These are phyloP conservation scores for Pachydiplax longipennis DNA, from an alignment of 2,888 invertebrate genomes.

Conservation along the genomic window DNA sequence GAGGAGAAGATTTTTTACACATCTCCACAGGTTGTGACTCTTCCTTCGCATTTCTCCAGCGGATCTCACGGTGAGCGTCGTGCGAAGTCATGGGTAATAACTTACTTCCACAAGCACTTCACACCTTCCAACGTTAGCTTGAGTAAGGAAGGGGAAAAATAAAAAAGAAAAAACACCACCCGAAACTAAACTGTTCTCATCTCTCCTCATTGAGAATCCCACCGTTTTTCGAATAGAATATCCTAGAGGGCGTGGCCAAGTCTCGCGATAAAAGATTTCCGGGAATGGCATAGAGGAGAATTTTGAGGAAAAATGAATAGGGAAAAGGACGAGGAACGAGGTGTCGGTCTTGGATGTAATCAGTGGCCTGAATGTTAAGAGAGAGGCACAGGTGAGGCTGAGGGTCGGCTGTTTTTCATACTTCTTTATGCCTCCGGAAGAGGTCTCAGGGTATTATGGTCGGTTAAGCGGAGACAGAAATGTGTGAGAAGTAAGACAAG, in stretches of 20 bases:
- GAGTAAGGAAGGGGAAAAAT: not conserved
- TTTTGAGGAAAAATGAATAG: not conserved
- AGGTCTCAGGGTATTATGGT: not conserved
- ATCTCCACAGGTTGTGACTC: slow-evolving; percentile 11
- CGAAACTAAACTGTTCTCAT: not conserved
- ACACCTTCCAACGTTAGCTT: not conserved
- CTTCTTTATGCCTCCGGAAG: not conserved
- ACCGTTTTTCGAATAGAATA: not conserved
- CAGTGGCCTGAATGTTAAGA: not conserved
- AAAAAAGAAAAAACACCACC: not conserved
- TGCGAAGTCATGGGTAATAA: not conserved
- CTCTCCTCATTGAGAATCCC: not conserved
- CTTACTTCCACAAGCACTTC: not conserved
- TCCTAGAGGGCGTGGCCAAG: not conserved
- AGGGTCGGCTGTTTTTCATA: not conserved
- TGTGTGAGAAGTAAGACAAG: not conserved
- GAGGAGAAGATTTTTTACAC: not conserved
- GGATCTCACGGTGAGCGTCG: too few relatives aligned
- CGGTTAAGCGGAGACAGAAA: not conserved
- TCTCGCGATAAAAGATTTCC: not conserved
- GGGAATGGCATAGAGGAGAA: not conserved
- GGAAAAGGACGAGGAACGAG: not conserved
- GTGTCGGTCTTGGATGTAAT: slow-evolving; percentile 9
- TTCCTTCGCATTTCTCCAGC: not conserved
- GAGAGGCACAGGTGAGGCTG: not conserved